Conservation (phyloP, 92 coral and sea anemone species). For the Epizoanthus stellaris region DNA sequence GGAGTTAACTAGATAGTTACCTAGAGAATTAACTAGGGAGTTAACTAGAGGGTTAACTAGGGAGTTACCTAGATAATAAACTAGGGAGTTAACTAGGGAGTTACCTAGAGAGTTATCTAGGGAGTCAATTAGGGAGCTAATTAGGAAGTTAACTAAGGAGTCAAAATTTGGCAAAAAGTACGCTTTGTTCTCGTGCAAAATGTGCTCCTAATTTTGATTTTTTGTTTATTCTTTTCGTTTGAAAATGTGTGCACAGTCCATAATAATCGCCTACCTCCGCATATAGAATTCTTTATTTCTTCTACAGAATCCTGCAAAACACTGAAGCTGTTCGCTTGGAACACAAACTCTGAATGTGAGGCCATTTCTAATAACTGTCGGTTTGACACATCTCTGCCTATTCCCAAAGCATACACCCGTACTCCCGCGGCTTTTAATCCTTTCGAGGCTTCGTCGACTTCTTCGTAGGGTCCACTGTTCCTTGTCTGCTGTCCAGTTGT, state of each 20-base stretch:
- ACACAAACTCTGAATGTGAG: slow-evolving; percentile 34
- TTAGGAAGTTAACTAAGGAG: too few relatives aligned
- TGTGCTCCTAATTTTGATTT: too few relatives aligned
- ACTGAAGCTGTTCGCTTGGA: slow-evolving; percentile 2
- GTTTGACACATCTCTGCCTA: neutral
- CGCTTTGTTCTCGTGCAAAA: too few relatives aligned
- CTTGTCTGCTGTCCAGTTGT: slow-evolving; percentile 16
- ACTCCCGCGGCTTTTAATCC: slow-evolving; percentile 34
- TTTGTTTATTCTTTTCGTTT: neutral
- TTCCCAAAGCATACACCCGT: slow-evolving; percentile 22
- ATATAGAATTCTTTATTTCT: slow-evolving; percentile 2
- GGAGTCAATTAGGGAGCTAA: too few relatives aligned
- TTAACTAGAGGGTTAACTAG: too few relatives aligned
- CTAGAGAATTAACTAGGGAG: too few relatives aligned
- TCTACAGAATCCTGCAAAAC: slow-evolving; percentile 15
- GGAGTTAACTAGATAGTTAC: too few relatives aligned
- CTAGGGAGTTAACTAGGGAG: too few relatives aligned
- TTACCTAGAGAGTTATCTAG: too few relatives aligned
- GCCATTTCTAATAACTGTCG: slow-evolving; percentile 6
- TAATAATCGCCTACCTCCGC: slow-evolving; percentile 18
- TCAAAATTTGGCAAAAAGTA: too few relatives aligned
- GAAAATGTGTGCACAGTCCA: neutral
- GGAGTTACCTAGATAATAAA: too few relatives aligned
- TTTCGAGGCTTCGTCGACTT: slow-evolving; percentile 26
- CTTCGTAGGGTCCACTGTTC: slow-evolving; percentile 16